phyloP scores from a whole-genome alignment of 2,113 vertebrate species.

The Cairina moschata region DNA sequence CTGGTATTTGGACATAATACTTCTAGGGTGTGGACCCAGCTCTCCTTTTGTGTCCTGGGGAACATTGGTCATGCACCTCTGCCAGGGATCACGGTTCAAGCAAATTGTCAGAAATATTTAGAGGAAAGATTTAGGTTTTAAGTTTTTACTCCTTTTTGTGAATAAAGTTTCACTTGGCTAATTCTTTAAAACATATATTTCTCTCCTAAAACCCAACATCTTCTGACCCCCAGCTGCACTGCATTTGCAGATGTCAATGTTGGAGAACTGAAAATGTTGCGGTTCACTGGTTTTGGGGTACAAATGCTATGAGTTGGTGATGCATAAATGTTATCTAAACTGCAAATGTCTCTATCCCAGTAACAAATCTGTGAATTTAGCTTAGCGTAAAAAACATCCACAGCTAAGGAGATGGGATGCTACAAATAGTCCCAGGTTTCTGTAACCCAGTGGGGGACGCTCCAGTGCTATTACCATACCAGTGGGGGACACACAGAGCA shows the following conservation, averaged over 20 bases:
- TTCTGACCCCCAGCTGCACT: not conserved
- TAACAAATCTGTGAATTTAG: not conserved
- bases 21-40: not conserved
- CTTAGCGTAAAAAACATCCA: not conserved
- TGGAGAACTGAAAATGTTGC: not conserved
- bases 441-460: not conserved
- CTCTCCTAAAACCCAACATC: not conserved
- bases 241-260: not conserved
- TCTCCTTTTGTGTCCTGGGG: not conserved
- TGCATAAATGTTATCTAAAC: not conserved
- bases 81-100: not conserved
- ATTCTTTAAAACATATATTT: not conserved
- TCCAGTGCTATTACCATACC: not conserved
- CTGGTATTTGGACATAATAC: not conserved
- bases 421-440: not conserved
- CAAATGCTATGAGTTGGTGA: not conserved
- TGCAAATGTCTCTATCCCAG: not conserved
- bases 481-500: accelerated
- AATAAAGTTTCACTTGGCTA: not conserved
- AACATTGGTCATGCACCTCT: accelerated
- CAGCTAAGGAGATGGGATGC: not conserved
- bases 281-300: not conserved
- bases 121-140: not conserved
- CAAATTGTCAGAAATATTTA: not conserved
- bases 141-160: not conserved